Evolutionary conservation across 2,797 vertebrate genomes (phyloP).

Genomic region (Alauda arvensis): DNA sequence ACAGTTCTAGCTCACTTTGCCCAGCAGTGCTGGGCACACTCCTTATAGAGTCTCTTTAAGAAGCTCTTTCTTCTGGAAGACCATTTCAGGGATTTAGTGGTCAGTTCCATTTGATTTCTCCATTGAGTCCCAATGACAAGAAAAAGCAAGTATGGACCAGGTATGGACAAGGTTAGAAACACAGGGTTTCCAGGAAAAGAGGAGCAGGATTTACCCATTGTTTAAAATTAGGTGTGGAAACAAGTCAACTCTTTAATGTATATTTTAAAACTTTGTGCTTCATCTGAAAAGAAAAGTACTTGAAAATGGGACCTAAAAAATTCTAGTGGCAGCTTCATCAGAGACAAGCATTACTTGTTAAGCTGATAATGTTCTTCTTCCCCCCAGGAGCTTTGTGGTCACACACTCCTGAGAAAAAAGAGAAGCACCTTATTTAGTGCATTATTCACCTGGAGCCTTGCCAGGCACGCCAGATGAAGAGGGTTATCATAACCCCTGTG

Average conservation of each 20-base stretch:
- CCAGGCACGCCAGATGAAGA: accelerated
- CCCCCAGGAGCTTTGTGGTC: neutral
- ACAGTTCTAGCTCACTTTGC: neutral
- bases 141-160: neutral
- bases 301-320: slow-evolving; percentile 20
- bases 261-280: neutral
- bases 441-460: slow-evolving; percentile 4
- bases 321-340: neutral
- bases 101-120: neutral
- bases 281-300: neutral
- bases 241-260: neutral
- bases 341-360: slow-evolving; percentile 9
- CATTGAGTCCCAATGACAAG: neutral
- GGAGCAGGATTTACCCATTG: neutral
- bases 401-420: slow-evolving; percentile 12
- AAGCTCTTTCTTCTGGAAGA: neutral
- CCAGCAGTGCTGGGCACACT: neutral
- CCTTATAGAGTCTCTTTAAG: neutral
- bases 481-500: neutral
- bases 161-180: neutral
- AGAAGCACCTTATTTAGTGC: neutral
- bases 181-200: neutral
- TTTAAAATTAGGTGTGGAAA: neutral
- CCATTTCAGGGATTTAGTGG: neutral
- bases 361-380: slow-evolving; percentile 19